phyloP scores from a whole-genome alignment of 2,113 vertebrate genomes.

The Caranx ignobilis region DNA sequence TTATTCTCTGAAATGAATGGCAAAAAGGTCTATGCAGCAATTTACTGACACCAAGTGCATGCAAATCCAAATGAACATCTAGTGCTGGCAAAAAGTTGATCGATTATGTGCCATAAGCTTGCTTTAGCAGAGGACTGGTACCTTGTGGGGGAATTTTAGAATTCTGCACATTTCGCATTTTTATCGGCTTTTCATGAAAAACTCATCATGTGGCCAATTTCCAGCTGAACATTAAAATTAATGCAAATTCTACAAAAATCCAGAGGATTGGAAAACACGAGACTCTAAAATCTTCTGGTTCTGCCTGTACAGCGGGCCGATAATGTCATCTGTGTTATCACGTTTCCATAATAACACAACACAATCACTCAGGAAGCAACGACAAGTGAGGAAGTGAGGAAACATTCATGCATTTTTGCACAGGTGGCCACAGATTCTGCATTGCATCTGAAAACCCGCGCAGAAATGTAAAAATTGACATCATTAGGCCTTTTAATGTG shows the following conservation, averaged over 20 bases:
- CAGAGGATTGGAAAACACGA: constrained; percentile 7
- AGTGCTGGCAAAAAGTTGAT: background rate
- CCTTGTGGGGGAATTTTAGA: background rate
- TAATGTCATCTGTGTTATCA: background rate
- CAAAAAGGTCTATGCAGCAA: constrained; percentile 4
- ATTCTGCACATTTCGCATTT: constrained; percentile 35
- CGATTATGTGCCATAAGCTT: background rate
- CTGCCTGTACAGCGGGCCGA: no score
- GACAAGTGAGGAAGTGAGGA: background rate
- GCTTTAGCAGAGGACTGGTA: background rate
- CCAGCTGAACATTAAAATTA: constrained; percentile 20
- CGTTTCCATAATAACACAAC: background rate
- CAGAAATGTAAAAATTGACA: constrained; percentile 21
- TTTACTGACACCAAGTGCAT: background rate
- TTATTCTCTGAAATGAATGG: background rate
- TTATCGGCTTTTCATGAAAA: constrained; percentile 25
- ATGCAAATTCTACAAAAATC: constrained; percentile 34
- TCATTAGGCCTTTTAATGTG: constrained; percentile 17
- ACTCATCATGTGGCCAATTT: constrained; percentile 10
- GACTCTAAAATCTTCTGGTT: background rate
- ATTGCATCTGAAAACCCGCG: constrained; percentile 23
- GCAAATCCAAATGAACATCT: background rate
- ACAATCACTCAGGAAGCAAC: background rate
- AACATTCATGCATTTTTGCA: background rate
- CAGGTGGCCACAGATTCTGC: background rate